These are phyloP conservation scores for Ctenicera cuprea DNA, from an alignment of 2,888 invertebrate species.

Conservation along the genomic window DNA sequence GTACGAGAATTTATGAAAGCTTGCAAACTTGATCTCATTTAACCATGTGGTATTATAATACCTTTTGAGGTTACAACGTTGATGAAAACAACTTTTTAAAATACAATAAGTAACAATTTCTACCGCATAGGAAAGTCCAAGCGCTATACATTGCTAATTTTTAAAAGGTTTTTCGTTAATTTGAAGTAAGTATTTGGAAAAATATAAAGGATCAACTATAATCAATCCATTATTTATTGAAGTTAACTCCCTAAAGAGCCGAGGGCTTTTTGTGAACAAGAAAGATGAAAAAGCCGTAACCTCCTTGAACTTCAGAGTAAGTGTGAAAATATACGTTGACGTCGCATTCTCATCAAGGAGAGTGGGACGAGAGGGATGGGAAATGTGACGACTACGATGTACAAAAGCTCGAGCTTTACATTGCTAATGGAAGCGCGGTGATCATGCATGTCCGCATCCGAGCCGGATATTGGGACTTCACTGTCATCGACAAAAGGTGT, in stretches of 20 bases:
- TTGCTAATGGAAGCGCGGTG: slow-evolving; percentile 59
- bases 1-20: too few relatives aligned
- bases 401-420: slow-evolving; percentile 46
- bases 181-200: slow-evolving; percentile 29
- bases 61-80: too few relatives aligned
- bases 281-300: slow-evolving; percentile 40
- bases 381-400: slow-evolving; percentile 34
- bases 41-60: too few relatives aligned
- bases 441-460: slow-evolving; percentile 59
- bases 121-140: too few relatives aligned
- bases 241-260: slow-evolving; percentile 41
- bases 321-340: slow-evolving; percentile 43
- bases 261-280: slow-evolving; percentile 35
- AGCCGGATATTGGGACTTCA: slow-evolving; percentile 59
- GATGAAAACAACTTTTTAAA: too few relatives aligned
- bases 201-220: slow-evolving; percentile 35
- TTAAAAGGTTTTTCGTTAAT: too few relatives aligned
- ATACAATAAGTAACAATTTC: too few relatives aligned
- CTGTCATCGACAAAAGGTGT: slow-evolving; percentile 63
- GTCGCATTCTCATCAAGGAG: slow-evolving; percentile 42
- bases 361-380: slow-evolving; percentile 38
- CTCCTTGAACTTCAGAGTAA: slow-evolving; percentile 37
- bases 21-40: too few relatives aligned
- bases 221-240: slow-evolving; percentile 42
- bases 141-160: too few relatives aligned